These are phyloP conservation scores for Hippocampus guttulatus DNA, from an alignment of 2,113 vertebrate species.

Conservation along the genomic window DNA sequence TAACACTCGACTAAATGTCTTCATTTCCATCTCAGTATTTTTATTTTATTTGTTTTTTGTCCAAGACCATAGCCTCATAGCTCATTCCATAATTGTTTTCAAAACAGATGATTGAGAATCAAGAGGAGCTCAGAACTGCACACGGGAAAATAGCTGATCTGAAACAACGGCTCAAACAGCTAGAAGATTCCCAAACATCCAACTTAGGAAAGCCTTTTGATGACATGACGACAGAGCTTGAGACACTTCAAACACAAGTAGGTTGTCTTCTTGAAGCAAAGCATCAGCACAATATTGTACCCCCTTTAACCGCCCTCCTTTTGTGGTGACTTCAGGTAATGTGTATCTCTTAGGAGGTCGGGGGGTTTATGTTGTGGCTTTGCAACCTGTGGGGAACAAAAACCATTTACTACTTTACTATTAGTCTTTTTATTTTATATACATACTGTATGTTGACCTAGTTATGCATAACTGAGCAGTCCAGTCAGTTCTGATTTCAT, in stretches of 20 bases:
- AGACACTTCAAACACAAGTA: conserved; percentile 30
- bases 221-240: conserved; percentile 15
- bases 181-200: conserved; percentile 8
- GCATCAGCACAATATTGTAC: too few species aligned
- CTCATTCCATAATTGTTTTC: background rate
- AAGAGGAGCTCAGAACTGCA: conserved; percentile 42
- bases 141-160: conserved; percentile 31
- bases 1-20: background rate
- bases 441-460: too few species aligned
- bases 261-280: background rate
- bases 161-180: conserved; percentile 25
- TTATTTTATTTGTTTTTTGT: background rate
- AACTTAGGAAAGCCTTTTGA: background rate
- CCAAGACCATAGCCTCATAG: background rate
- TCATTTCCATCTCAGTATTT: background rate
- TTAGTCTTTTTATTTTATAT: too few species aligned
- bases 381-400: too few species aligned
- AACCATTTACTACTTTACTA: too few species aligned
- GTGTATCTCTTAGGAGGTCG: too few species aligned
- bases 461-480: background rate
- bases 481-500: background rate
- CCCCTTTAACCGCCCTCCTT: too few species aligned
- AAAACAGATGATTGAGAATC: conserved; percentile 57
- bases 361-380: too few species aligned
- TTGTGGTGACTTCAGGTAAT: background rate